Evolutionary conservation across 1,140 invertebrate species (phyloP).

Genomic region (Diploscapter pachys): DNA sequence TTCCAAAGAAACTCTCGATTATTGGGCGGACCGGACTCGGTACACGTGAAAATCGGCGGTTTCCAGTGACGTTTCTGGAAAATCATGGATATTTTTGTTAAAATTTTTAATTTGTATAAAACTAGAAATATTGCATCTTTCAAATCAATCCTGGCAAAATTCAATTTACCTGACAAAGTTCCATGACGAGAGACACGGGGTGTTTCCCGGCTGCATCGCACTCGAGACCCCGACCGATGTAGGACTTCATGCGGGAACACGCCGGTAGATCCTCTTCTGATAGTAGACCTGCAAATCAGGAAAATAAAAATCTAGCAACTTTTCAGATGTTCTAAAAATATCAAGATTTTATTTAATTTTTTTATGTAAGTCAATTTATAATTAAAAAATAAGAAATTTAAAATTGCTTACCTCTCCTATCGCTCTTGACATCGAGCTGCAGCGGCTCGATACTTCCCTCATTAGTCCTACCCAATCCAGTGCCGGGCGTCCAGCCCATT

Average conservation of each 20-base stretch:
- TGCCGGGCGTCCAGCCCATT: constrained; percentile 95
- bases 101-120: too few species aligned
- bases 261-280: constrained; percentile 23
- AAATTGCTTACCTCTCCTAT: constrained; percentile 72
- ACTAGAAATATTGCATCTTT: too few species aligned
- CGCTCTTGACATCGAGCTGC: constrained; percentile 83
- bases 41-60: constrained; percentile 77
- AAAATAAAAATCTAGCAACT: neutral
- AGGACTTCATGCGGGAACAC: constrained; percentile 7
- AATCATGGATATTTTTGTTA: too few species aligned
- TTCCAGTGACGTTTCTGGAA: constrained; percentile 75
- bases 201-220: constrained; percentile 64
- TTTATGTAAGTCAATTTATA: neutral
- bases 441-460: constrained; percentile 83
- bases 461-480: constrained; percentile 88
- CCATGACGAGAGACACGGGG: constrained; percentile 88
- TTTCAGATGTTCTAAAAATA: neutral
- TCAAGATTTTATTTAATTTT: neutral
- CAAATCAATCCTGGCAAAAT: too few species aligned
- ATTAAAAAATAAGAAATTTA: neutral
- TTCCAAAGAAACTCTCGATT: constrained; percentile 87
- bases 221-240: constrained; percentile 14
- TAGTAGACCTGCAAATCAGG: constrained; percentile 15
- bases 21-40: constrained; percentile 85
- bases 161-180: constrained; percentile 71